phyloP scores from a whole-genome alignment of 2,113 vertebrate genomes.

The Eleginops maclovinus region DNA sequence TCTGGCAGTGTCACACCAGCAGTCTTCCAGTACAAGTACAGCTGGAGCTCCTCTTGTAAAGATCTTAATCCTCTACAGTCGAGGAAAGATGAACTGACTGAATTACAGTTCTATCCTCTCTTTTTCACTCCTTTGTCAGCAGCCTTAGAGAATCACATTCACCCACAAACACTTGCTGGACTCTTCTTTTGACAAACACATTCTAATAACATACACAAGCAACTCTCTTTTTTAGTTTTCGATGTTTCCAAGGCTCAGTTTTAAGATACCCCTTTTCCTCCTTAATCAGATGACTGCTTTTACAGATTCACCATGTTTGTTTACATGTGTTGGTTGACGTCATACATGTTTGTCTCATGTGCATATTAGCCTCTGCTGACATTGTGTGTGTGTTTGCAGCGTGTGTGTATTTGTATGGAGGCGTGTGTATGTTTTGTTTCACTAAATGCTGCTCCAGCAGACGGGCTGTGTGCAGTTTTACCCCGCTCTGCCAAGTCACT shows the following conservation, averaged over 20 bases:
- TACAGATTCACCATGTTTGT: background rate
- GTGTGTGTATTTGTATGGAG: slow-evolving; percentile 8
- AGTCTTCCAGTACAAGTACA: slow-evolving; percentile 12
- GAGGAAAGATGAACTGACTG: slow-evolving; percentile 34
- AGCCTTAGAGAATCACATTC: slow-evolving; percentile 25
- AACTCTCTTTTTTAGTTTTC: background rate
- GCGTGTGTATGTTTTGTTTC: slow-evolving; percentile 31
- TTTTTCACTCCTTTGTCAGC: slow-evolving; percentile 37
- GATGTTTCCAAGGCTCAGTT: background rate
- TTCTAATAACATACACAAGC: too few relatives aligned
- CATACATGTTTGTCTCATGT: background rate
- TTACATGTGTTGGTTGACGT: background rate
- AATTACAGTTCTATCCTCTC: too few relatives aligned
- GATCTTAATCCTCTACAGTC: background rate
- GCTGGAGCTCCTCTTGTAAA: background rate
- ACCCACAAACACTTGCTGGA: background rate
- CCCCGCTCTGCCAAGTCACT: slow-evolving; percentile 61
- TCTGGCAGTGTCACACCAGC: slow-evolving; percentile 17
- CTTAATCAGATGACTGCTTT: background rate
- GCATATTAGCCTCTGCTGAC: background rate
- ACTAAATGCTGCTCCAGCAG: slow-evolving; percentile 40
- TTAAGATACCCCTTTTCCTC: background rate
- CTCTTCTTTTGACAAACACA: background rate
- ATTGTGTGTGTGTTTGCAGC: background rate
- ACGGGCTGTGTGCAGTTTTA: slow-evolving; percentile 42